These are phyloP conservation scores for Lacerta bilineata DNA, from an alignment of 2,797 vertebrate genomes.

Conservation along the genomic window DNA sequence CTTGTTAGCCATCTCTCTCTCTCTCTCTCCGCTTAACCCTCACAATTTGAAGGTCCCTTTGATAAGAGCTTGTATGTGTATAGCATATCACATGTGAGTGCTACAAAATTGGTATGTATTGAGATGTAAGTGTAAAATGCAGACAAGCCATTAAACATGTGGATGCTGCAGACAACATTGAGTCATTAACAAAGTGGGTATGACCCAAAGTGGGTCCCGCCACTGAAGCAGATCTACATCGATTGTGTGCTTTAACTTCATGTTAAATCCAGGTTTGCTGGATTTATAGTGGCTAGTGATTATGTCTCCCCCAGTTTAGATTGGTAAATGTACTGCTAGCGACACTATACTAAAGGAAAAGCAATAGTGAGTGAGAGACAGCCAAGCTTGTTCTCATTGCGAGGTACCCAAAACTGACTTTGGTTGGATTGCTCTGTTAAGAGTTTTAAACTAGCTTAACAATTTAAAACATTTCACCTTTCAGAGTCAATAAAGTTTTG, in stretches of 20 bases:
- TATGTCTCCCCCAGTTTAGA: background rate
- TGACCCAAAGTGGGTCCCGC: no score
- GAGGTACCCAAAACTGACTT: background rate
- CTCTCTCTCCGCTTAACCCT: background rate
- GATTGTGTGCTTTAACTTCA: background rate
- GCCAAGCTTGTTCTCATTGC: background rate
- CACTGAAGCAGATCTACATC: background rate
- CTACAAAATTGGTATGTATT: background rate
- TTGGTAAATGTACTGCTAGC: background rate
- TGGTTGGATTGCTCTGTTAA: background rate
- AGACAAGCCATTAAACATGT: background rate
- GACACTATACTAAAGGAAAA: background rate
- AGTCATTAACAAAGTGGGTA: no score
- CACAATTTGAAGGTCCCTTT: background rate
- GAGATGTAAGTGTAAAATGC: background rate
- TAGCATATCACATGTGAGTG: background rate
- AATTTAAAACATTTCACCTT: slow-evolving; percentile 5
- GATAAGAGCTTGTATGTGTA: background rate
- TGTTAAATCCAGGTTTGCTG: background rate
- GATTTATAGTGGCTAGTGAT: background rate
- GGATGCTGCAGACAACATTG: background rate
- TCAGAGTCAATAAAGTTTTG: background rate
- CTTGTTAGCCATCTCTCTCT: background rate
- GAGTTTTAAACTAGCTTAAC: background rate
- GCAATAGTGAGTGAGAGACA: background rate